Evolutionary conservation across 1,140 invertebrate species (phyloP).

Genomic region (Halyomorpha halys): DNA sequence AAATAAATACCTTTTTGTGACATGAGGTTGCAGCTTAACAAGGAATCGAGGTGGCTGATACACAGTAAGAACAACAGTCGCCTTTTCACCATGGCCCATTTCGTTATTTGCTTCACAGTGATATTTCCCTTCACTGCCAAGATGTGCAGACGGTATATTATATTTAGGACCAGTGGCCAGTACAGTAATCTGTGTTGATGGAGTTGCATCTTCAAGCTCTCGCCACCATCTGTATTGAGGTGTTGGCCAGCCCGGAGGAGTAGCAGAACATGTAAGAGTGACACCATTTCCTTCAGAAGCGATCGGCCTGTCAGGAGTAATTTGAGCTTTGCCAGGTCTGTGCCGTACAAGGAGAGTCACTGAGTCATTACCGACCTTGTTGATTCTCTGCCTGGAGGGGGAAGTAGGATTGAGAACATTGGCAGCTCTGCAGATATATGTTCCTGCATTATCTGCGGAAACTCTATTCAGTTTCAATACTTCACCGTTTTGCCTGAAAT

Average conservation of each 20-base stretch:
- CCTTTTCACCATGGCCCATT: constrained; percentile 70
- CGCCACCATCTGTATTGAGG: constrained; percentile 82
- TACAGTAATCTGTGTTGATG: constrained; percentile 43
- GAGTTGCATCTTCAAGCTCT: constrained; percentile 51
- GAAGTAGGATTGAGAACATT: constrained; percentile 62
- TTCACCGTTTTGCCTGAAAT: constrained; percentile 69
- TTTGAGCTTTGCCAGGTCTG: constrained; percentile 70
- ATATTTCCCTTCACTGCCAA: constrained; percentile 77
- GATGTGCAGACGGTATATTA: constrained; percentile 69
- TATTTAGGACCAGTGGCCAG: constrained; percentile 68
- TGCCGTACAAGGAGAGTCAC: constrained; percentile 75
- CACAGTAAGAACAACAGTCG: constrained; percentile 70
- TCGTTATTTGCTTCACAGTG: constrained; percentile 82
- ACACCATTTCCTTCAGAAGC: constrained; percentile 70
- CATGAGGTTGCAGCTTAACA: constrained; percentile 68
- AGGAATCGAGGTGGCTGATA: constrained; percentile 76
- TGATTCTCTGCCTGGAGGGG: constrained; percentile 45
- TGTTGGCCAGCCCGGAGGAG: constrained; percentile 77
- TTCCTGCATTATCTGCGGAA: constrained; percentile 69
- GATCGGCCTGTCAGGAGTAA: constrained; percentile 71
- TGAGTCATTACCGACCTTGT: constrained; percentile 59
- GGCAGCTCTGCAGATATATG: constrained; percentile 74
- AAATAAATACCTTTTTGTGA: constrained; percentile 50
- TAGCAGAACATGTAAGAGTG: constrained; percentile 73
- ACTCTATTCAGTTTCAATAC: constrained; percentile 60